These are phyloP conservation scores for Carposina sasakii DNA, from an alignment of 1,140 invertebrate genomes.

Conservation along the genomic window DNA sequence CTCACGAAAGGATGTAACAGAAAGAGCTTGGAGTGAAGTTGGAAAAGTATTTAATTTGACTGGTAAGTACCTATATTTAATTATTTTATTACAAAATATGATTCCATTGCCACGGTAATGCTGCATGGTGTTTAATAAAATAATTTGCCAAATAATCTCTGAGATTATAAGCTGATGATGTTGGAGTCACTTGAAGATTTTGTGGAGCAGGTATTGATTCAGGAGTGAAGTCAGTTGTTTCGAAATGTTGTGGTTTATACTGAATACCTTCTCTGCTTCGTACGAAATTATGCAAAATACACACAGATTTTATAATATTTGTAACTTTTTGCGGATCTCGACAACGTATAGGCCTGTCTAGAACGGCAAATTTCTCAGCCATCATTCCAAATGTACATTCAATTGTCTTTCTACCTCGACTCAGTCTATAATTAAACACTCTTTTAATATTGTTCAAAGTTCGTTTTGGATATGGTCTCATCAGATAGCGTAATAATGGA, in stretches of 20 bases:
- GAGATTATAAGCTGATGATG: constrained; percentile 1
- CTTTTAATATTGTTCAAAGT: background rate
- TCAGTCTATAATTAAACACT: background rate
- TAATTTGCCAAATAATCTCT: background rate
- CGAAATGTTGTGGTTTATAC: background rate
- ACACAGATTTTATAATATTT: background rate
- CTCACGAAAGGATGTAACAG: background rate
- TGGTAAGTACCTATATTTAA: background rate
- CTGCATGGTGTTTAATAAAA: background rate
- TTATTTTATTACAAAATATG: background rate
- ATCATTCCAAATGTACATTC: constrained; percentile 4
- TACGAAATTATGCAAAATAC: background rate
- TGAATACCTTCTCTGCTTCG: background rate
- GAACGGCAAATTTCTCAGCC: constrained; percentile 2
- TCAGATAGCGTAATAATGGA: background rate
- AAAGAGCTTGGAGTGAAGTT: background rate
- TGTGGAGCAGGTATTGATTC: background rate
- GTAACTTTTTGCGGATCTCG: background rate
- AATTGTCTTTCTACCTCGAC: background rate
- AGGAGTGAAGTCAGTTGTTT: background rate
- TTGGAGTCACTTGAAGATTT: background rate
- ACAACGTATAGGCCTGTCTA: background rate
- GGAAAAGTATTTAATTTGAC: background rate
- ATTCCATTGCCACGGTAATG: background rate
- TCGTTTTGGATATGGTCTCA: background rate